phyloP scores from a whole-genome alignment of 2,797 vertebrate species.

The Mus caroli region DNA sequence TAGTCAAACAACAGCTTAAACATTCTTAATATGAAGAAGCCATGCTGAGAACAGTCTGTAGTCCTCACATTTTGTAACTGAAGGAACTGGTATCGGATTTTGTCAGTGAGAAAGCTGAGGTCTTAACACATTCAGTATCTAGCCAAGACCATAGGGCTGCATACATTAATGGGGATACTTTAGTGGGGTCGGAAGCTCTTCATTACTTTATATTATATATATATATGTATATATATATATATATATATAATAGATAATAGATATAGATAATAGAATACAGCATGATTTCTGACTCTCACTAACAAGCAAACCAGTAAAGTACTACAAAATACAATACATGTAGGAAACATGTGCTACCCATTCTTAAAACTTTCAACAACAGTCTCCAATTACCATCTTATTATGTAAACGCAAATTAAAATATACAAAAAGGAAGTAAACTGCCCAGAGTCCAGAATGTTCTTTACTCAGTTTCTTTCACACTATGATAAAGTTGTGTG shows the following conservation, averaged over 20 bases:
- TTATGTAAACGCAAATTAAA: constrained; percentile 37
- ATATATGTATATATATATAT: no score
- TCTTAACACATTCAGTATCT: background rate
- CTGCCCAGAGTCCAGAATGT: background rate
- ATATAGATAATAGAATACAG: background rate
- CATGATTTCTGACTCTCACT: constrained; percentile 44
- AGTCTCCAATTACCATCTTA: constrained; percentile 58
- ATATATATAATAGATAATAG: no score
- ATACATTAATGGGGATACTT: background rate
- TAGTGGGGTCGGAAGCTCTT: background rate
- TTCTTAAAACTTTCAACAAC: constrained; percentile 49
- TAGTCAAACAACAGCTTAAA: background rate
- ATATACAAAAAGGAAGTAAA: constrained; percentile 33
- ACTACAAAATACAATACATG: constrained; percentile 33
- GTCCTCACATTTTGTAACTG: background rate
- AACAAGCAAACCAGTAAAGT: constrained; percentile 59
- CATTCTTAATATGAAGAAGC: background rate
- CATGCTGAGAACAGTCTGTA: background rate
- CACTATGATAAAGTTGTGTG: background rate
- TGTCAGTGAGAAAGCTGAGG: constrained; percentile 16
- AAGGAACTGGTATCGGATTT: background rate
- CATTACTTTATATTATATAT: background rate
- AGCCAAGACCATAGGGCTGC: background rate
- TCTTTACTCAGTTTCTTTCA: background rate
- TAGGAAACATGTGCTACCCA: constrained; percentile 29